phyloP scores from a whole-genome alignment of 2,113 vertebrate species.

The Petrocephalus zakoni region DNA sequence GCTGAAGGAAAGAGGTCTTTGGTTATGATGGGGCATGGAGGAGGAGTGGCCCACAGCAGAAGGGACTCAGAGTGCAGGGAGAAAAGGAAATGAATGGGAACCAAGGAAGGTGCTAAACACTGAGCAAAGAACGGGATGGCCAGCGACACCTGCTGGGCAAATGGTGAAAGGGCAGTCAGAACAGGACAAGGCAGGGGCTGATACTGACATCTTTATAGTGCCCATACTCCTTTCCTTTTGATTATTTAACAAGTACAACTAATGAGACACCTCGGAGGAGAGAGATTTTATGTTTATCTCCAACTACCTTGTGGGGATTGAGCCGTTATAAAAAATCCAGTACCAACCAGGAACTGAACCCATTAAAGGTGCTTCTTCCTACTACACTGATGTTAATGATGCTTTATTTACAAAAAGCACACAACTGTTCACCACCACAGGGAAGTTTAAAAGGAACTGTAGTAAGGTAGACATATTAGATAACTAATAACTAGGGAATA shows the following conservation, averaged over 20 bases:
- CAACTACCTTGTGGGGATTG: not conserved
- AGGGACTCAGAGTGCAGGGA: not conserved
- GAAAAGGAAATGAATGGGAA: not conserved
- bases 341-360: not conserved
- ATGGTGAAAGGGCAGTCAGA: not conserved
- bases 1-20: not conserved
- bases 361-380: not conserved
- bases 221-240: not conserved
- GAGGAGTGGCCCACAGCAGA: not conserved
- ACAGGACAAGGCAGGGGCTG: not conserved
- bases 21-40: not conserved
- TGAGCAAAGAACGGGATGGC: not conserved
- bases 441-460: not conserved
- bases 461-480: not conserved
- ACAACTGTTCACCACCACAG: not conserved
- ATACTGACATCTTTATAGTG: not conserved
- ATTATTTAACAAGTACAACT: not conserved
- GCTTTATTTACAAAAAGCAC: not conserved
- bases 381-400: not conserved
- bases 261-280: not conserved
- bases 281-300: not conserved
- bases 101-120: not conserved
- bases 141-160: not conserved
- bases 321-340: not conserved
- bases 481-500: not conserved